A percentile compares a stretch with the other conserved stretches of the same genome.
phyloP scores from a whole-genome alignment of 2,113 vertebrate genomes.

The Erythrocercus mccallii region DNA sequence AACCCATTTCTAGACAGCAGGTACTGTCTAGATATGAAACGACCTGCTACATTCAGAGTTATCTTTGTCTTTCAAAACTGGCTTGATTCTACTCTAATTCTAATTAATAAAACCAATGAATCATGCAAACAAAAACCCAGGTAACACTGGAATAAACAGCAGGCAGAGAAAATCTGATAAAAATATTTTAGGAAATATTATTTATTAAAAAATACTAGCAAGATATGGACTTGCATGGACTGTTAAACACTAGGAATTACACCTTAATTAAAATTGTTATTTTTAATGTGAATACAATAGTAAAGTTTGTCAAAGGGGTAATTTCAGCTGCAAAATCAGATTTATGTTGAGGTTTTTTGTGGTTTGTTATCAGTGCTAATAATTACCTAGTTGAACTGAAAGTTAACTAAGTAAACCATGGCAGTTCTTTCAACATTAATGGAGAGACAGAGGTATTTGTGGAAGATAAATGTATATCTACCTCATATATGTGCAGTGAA shows the following conservation, averaged over 20 bases:
- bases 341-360: not conserved
- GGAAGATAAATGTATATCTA: not conserved
- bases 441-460: not conserved
- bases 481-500: not conserved
- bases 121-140: not conserved
- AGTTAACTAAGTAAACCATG: not conserved
- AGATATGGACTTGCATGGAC: not conserved
- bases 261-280: not conserved
- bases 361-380: not conserved
- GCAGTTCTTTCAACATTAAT: not conserved
- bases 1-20: not conserved
- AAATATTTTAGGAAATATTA: not conserved
- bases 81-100: not conserved
- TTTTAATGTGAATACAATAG: not conserved
- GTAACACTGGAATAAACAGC: not conserved
- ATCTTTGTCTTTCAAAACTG: not conserved
- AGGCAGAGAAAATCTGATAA: not conserved
- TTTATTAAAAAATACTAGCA: not conserved
- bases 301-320: not conserved
- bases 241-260: not conserved
- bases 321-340: not conserved
- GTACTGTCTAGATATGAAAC: not conserved
- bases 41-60: not conserved
- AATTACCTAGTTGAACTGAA: not conserved
- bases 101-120: not conserved